A percentile compares a stretch with the other conserved stretches of the same genome.
Evolutionary conservation across 2,888 invertebrate species (phyloP).

Genomic region (Microctonus aethiopoides): DNA sequence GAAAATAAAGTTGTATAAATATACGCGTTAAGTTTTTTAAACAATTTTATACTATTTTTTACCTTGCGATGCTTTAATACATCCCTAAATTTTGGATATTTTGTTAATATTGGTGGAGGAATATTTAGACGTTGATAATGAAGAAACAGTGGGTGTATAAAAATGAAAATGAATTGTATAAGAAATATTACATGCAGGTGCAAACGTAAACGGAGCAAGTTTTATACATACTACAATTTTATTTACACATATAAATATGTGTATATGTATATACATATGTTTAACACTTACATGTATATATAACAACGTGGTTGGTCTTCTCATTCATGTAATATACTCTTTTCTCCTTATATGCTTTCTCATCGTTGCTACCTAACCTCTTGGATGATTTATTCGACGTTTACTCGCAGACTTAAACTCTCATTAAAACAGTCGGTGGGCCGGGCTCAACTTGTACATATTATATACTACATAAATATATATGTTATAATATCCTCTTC

Average conservation of each 20-base stretch:
- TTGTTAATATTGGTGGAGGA: neutral
- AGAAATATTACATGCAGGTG: neutral
- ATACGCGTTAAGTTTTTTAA: too few relatives aligned
- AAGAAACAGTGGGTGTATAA: neutral
- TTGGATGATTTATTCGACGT: slow-evolving; percentile 65
- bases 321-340: slow-evolving; percentile 3
- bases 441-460: slow-evolving; percentile 27
- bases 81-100: neutral
- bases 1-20: too few relatives aligned
- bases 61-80: neutral
- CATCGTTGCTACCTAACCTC: slow-evolving; percentile 32
- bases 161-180: neutral
- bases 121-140: neutral
- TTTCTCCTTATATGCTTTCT: slow-evolving; percentile 18
- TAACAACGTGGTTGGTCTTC: slow-evolving; percentile 2
- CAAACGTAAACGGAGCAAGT: slow-evolving; percentile 11
- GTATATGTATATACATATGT: neutral
- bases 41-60: neutral
- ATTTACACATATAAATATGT: neutral
- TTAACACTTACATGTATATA: neutral
- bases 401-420: slow-evolving; percentile 63
- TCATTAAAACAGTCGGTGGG: slow-evolving; percentile 63
- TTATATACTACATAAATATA: slow-evolving; percentile 8
- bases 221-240: neutral
- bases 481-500: neutral